Conservation (phyloP, 2,113 vertebrate genomes). For the Prunella fulvescens region DNA sequence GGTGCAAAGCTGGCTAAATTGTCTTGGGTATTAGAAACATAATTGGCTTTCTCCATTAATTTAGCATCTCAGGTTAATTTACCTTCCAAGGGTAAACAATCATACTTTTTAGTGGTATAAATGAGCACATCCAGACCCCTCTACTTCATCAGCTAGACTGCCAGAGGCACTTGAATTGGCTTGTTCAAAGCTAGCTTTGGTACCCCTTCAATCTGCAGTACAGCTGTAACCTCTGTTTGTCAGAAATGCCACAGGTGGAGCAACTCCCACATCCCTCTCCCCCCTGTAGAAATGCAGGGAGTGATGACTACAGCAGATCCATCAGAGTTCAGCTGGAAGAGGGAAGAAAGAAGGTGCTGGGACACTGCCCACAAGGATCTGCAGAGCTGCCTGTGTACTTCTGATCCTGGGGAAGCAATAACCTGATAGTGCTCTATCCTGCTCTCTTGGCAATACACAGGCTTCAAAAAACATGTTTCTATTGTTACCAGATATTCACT, state of each 20-base stretch:
- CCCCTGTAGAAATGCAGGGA: rapidly evolving
- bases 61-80: neutral
- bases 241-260: neutral
- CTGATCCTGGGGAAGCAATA: neutral
- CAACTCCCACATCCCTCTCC: neutral
- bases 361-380: rapidly evolving
- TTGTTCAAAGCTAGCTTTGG: neutral
- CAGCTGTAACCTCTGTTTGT: neutral
- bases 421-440: neutral
- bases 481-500: neutral
- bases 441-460: neutral
- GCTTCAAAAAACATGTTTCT: neutral
- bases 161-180: neutral
- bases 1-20: neutral
- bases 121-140: neutral
- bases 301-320: neutral
- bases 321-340: neutral
- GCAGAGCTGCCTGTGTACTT: neutral
- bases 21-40: neutral
- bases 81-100: neutral
- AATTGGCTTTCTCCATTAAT: neutral
- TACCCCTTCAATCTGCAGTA: neutral
- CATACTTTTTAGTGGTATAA: neutral
- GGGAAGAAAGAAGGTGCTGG: rapidly evolving
- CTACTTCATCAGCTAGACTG: neutral